Conservation (phyloP, 2,113 vertebrate species). For the Solea senegalensis region DNA sequence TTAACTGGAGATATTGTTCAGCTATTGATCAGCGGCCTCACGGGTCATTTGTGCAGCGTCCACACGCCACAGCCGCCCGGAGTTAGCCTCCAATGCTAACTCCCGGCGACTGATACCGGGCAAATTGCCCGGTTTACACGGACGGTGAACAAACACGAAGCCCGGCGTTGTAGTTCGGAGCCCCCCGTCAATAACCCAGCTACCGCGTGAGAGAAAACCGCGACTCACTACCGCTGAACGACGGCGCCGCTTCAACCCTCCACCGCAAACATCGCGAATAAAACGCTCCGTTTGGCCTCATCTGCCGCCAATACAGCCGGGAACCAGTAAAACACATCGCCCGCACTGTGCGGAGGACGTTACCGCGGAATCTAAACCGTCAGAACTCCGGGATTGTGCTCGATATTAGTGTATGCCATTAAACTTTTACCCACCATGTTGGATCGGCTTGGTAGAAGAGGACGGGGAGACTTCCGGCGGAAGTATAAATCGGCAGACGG, state of each 20-base stretch:
- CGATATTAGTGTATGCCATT: constrained; percentile 46
- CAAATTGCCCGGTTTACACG: too few species aligned
- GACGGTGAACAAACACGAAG: accelerated
- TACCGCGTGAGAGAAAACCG: accelerated
- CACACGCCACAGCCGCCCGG: not conserved
- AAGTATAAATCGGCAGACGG: constrained; percentile 41
- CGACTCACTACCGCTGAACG: not conserved
- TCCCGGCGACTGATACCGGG: accelerated
- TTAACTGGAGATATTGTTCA: too few species aligned
- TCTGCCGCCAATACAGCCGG: constrained; percentile 7
- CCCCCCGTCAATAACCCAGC: accelerated
- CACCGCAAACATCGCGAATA: not conserved
- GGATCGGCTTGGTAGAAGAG: constrained; percentile 78
- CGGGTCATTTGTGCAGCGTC: too few species aligned
- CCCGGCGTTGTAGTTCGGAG: accelerated
- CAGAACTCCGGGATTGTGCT: constrained; percentile 45
- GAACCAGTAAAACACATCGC: accelerated
- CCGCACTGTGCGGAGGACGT: accelerated
- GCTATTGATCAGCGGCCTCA: too few species aligned
- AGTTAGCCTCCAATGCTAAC: not conserved
- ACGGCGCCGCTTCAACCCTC: not conserved
- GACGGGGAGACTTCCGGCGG: constrained; percentile 69
- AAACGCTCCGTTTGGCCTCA: accelerated
- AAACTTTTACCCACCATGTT: constrained; percentile 86
- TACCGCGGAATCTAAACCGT: accelerated